phyloP scores from a whole-genome alignment of 1,140 invertebrate species.

The Lanistes nyassanus region DNA sequence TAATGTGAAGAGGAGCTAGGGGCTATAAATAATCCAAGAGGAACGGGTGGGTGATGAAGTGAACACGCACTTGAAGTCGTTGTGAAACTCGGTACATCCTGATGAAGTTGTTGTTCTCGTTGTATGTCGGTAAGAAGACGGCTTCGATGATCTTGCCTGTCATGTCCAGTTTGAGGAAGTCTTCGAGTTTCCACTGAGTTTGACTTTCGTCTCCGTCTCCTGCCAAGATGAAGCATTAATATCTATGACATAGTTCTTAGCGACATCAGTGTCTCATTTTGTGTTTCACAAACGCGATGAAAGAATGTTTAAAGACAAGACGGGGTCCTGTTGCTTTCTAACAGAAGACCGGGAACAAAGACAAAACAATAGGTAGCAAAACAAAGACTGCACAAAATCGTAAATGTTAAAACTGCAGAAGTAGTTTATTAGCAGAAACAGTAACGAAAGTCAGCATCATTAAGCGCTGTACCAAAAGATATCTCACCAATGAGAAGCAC shows the following conservation, averaged over 20 bases:
- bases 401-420: background rate
- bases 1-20: no score
- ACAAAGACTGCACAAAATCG: background rate
- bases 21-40: no score
- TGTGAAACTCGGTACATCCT: constrained; percentile 47
- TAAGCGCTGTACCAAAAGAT: no score
- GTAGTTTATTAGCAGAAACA: background rate
- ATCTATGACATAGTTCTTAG: no score
- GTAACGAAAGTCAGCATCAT: no score
- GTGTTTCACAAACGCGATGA: background rate
- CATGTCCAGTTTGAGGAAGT: constrained; percentile 74
- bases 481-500: constrained; percentile 70
- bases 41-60: background rate
- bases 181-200: constrained; percentile 31
- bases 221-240: background rate
- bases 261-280: background rate
- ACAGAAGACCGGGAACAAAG: background rate
- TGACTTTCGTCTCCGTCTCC: constrained; percentile 15
- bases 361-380: background rate
- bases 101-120: constrained; percentile 24
- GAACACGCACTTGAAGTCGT: constrained; percentile 39
- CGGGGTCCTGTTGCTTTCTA: no score
- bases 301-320: no score
- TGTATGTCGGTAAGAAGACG: constrained; percentile 70
- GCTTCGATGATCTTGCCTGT: constrained; percentile 74